Base-by-base conservation (phyloP, 2,113 vertebrate genomes). In the Coturnix japonica region DNA sequence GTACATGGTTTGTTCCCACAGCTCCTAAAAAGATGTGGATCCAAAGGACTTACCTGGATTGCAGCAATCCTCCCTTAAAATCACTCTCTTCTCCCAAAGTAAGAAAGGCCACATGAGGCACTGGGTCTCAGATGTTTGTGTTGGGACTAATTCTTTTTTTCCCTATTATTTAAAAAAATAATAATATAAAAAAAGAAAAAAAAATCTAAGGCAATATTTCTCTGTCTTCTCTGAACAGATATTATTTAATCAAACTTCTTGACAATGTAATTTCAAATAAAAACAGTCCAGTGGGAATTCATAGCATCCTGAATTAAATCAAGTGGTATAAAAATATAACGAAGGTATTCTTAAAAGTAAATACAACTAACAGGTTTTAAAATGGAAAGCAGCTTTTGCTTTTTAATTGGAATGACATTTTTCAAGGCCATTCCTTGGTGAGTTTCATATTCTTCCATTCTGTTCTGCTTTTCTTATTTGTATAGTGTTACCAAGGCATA, bases 301-400 rank as follows among this genome's bases (percentile, higher is more conserved):
- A 49, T 90, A 96, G 81, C 92, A 94, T 94, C 77, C 94, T 95
- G 94, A 97, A 97, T 97, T 96, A 96, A 96, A 97, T 97, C 88
- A 96, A 97, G 93, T 60, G 26, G 49, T 77, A 66, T 82, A 93
- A 90, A 96, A 85, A 91, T 96, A 97, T 74, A 94, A 91, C 91
- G 65, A 86, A 96, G 81, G 83, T 93, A 96, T 91, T 90, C 91
- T 95, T 93, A 94, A 97, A 97, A 97, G 95, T 95, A 97, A 97
- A 95, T 82, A 94, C 46, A 84, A 85, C 84, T 91, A 93, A 89
- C 87, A 69, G 63, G 86, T 96, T 85, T 92, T 83, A 93, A 97
- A 93, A 91, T 79, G 80, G 83, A 76, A 90, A 71, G 77, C 66
- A 53, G 69, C 44, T 94, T 95, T 90, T 9, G 39, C 92, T 95